Conservation (phyloP, 2,113 vertebrate species). For the Zosterops lateralis region DNA sequence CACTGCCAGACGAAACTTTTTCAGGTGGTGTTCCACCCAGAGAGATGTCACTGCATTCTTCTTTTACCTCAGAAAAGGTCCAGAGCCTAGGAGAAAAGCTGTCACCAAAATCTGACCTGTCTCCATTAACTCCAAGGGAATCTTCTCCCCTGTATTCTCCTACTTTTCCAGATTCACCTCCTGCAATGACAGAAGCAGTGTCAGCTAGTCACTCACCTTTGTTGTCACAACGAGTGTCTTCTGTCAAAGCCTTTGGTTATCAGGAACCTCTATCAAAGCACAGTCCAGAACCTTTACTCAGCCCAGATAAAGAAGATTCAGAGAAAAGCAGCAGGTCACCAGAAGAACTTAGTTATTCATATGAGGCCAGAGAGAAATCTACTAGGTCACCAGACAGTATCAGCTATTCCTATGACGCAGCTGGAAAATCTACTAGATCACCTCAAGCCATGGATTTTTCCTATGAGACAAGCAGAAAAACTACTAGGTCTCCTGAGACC, state of each 20-base stretch:
- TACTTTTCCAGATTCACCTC: conserved; percentile 71
- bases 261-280: conserved; percentile 68
- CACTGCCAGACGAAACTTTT: conserved; percentile 78
- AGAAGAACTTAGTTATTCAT: conserved; percentile 70
- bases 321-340: conserved; percentile 61
- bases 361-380: conserved; percentile 59
- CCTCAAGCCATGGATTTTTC: conserved; percentile 56
- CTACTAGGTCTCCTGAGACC: conserved; percentile 48
- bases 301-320: conserved; percentile 65
- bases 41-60: conserved; percentile 82
- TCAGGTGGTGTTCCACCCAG: conserved; percentile 74
- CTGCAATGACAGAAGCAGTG: neutral
- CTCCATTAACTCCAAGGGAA: conserved; percentile 77
- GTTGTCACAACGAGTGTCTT: conserved; percentile 66
- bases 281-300: conserved; percentile 62
- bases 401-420: conserved; percentile 59
- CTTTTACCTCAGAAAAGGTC: conserved; percentile 79
- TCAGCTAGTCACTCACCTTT: conserved; percentile 35
- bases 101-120: conserved; percentile 79
- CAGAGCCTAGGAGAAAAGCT: conserved; percentile 76
- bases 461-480: conserved; percentile 57
- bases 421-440: conserved; percentile 17
- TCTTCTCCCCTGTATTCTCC: conserved; percentile 78
- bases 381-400: conserved; percentile 59
- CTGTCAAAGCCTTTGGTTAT: conserved; percentile 65